Evolutionary conservation across 1,140 invertebrate genomes (phyloP), one percentile per base, ranked within the genome.

Genomic region (Tribolium castaneum): DNA sequence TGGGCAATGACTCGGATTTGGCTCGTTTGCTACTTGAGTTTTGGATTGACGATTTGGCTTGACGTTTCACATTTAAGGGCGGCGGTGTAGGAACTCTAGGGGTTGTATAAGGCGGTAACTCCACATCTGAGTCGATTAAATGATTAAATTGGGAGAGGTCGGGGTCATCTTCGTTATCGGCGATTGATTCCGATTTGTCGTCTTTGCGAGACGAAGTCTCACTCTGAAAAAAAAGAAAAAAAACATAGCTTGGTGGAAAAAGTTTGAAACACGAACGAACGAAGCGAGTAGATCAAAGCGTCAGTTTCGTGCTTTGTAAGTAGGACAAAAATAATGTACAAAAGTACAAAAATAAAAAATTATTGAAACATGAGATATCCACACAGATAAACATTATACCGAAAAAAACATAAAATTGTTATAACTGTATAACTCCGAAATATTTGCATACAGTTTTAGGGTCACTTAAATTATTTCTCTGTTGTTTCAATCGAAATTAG

Each of bases 181-280:
- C 73, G 19, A 77, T 72, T 6, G 75, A 76, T 12, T 84, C 80
- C 25, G 70, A 49, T 80, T 85, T 84, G 25, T 84, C 79, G 45
- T 84, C 82, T 82, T 84, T 83, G 25, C 81, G 78, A 2, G 83
- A 80, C 6, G 80, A 79, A 16, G 80, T 70, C 16, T 85, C 84
- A 78, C 78, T 82, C 84, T 85, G 73, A 52, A 78, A 76, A 35
- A 14, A 25, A 54, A 51, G 10, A 62, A 35, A 25, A 34, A 66
- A 62, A 62, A 39, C 34, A 51, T 51, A 7, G n/a, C n/a, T n/a
- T n/a, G n/a, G n/a, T n/a, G n/a, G 14, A 51, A 51, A 51, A 12
- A 14, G n/a, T 19, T 30, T 30, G 3, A 30, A 30, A 30, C 25
- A 6, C 25, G 25, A 3, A 30, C 25, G 25, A 30, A 6, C 25